A percentile compares a stretch with the other conserved stretches of the same genome.
Evolutionary conservation across 2,888 invertebrate species (phyloP).

Genomic region (Spicauda simplicius): DNA sequence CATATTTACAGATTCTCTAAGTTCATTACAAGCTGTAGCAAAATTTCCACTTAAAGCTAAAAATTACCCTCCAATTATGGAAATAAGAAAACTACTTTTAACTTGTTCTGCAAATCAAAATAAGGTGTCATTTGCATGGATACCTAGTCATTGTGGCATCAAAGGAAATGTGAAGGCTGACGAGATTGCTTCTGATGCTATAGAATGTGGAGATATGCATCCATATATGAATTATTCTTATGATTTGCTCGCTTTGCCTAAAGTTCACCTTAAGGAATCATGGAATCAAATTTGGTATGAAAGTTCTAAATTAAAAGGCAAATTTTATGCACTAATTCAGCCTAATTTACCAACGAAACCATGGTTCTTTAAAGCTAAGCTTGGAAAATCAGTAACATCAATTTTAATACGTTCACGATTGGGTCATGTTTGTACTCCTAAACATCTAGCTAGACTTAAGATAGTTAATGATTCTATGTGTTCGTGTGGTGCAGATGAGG

Average conservation of each 20-base stretch:
- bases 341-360: neutral
- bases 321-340: neutral
- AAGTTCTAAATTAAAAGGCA: neutral
- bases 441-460: too few species aligned
- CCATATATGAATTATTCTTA: neutral
- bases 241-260: neutral
- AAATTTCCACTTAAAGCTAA: neutral
- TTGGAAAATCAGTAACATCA: neutral
- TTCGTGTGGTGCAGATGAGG: too few species aligned
- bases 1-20: neutral
- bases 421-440: too few species aligned
- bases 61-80: neutral
- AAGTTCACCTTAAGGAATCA: neutral
- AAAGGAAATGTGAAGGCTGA: conserved; percentile 7
- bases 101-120: too few species aligned
- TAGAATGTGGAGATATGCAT: conserved; percentile 5
- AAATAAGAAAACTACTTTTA: neutral
- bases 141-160: neutral
- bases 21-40: neutral
- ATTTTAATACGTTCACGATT: neutral
- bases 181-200: conserved; percentile 1
- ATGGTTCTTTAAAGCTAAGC: neutral
- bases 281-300: neutral
- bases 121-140: conserved; percentile 1
- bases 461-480: too few species aligned